Evolutionary conservation across 2,797 vertebrate species (phyloP).

Genomic region (Poecilia gillii): DNA sequence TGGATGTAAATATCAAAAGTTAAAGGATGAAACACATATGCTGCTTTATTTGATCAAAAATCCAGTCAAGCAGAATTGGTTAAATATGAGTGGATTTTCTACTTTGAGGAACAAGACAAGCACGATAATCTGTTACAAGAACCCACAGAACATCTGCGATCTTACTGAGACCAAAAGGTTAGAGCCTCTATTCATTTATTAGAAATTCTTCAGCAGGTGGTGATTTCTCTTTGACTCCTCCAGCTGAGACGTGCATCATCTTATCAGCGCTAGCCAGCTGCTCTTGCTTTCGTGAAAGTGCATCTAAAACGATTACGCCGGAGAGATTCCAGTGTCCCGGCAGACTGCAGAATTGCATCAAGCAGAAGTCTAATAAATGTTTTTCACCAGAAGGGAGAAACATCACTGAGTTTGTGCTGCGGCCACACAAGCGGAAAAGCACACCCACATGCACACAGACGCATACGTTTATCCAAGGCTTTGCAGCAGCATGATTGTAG

Average conservation of each 20-base stretch:
- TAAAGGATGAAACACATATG: slow-evolving; percentile 2
- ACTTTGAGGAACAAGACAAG: background rate
- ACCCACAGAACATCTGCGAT: background rate
- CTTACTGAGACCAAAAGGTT: background rate
- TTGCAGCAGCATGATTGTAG: background rate
- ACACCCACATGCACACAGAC: slow-evolving; percentile 4
- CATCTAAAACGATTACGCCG: slow-evolving; percentile 30
- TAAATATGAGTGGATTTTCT: background rate
- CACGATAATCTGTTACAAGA: background rate
- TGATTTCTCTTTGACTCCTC: slow-evolving; percentile 1
- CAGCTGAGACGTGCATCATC: slow-evolving; percentile 13
- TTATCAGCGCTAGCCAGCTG: slow-evolving; percentile 21
- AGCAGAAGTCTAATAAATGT: slow-evolving; percentile 23
- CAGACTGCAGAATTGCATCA: slow-evolving; percentile 32
- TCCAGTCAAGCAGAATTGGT: background rate
- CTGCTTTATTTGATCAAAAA: background rate
- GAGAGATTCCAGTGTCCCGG: slow-evolving; percentile 25
- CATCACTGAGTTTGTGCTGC: background rate
- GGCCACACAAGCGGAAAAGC: background rate
- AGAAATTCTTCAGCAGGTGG: background rate
- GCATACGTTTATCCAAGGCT: slow-evolving; percentile 3
- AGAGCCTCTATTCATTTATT: background rate
- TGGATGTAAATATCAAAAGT: slow-evolving; percentile 13
- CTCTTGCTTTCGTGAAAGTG: slow-evolving; percentile 22
- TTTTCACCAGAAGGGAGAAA: slow-evolving; percentile 19